Evolutionary conservation across 2,113 vertebrate species (phyloP).

Genomic region (Cryptomyrus ogoouensis): DNA sequence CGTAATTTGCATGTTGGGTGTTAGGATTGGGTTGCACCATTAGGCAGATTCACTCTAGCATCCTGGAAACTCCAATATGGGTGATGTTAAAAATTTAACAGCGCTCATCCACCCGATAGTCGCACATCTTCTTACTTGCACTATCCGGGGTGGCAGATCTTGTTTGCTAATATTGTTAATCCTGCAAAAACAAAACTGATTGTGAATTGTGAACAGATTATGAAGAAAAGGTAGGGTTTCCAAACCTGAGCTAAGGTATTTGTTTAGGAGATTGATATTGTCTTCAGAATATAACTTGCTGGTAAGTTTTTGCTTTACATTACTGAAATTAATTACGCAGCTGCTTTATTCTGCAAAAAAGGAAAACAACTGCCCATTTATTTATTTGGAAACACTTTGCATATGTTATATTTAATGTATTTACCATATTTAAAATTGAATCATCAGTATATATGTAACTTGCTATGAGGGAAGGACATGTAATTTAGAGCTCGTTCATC

Average conservation of each 20-base stretch:
- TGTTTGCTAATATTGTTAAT: background rate
- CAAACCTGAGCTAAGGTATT: background rate
- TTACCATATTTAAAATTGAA: background rate
- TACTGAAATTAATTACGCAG: background rate
- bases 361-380: background rate
- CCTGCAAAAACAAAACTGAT: background rate
- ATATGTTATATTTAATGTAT: background rate
- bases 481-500: background rate
- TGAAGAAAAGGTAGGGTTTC: background rate
- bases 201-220: background rate
- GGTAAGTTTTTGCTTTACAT: background rate
- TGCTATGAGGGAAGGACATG: background rate
- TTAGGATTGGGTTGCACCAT: slow-evolving; percentile 10
- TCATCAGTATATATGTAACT: background rate
- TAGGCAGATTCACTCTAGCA: slow-evolving; percentile 1
- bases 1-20: slow-evolving; percentile 6
- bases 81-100: slow-evolving; percentile 18
- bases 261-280: background rate
- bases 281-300: background rate
- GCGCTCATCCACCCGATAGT: background rate
- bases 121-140: background rate
- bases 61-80: background rate
- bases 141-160: background rate
- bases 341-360: background rate
- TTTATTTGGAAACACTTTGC: background rate